Conservation (phyloP, 2,888 invertebrate species). For the Mesochorus sp. region DNA sequence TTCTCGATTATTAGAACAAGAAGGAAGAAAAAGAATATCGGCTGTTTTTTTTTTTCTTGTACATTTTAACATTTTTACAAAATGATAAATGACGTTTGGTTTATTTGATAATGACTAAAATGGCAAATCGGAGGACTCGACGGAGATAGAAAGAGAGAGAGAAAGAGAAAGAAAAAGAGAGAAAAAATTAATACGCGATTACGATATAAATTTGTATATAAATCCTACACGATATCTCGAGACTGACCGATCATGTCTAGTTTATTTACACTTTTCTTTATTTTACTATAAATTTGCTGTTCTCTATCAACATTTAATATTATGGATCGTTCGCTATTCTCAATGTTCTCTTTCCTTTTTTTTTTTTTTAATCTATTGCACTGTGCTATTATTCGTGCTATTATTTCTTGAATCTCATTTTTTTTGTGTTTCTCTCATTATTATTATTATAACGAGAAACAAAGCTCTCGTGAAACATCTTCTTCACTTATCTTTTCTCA, state of each 20-base stretch:
- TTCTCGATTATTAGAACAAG: constrained; percentile 30
- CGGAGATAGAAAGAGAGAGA: background rate
- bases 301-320: constrained; percentile 30
- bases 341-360: constrained; percentile 7
- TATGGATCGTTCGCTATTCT: constrained; percentile 9
- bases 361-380: constrained; percentile 27
- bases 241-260: constrained; percentile 59
- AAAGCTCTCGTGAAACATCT: too few relatives aligned
- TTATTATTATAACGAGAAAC: constrained; percentile 8
- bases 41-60: background rate
- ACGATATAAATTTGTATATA: constrained; percentile 13
- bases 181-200: background rate
- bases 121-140: constrained; percentile 59
- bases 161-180: constrained; percentile 2
- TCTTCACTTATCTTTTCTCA: background rate
- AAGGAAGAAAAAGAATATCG: constrained; percentile 17
- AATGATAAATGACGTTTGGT: constrained; percentile 14
- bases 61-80: background rate
- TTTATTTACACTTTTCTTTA: constrained; percentile 53
- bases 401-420: background rate
- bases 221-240: constrained; percentile 36
- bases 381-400: background rate
- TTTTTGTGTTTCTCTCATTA: too few relatives aligned
- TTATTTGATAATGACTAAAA: constrained; percentile 51
- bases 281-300: constrained; percentile 15